Percentiles rank a stretch among this genome's conserved stretches.
phyloP scores from a whole-genome alignment of 2,113 vertebrate species.

The Zosterops hypoxanthus region DNA sequence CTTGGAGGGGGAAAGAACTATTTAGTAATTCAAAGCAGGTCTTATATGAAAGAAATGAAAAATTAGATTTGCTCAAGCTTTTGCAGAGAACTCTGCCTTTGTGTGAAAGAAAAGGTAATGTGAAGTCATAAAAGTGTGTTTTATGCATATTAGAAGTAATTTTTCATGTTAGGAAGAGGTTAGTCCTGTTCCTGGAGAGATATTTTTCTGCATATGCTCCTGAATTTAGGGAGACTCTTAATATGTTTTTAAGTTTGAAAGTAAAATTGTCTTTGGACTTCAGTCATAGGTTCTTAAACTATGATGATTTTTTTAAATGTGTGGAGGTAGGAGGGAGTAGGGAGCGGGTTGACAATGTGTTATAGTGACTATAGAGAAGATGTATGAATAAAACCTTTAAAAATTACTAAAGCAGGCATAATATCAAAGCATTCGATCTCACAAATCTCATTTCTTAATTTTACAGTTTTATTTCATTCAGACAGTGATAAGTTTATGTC shows the following conservation, averaged over 20 bases:
- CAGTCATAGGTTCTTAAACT: not conserved
- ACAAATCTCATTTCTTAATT: not conserved
- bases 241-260: not conserved
- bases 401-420: not conserved
- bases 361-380: not conserved
- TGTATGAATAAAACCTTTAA: not conserved
- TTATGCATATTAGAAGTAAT: not conserved
- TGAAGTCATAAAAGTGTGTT: not conserved
- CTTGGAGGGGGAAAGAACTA: not conserved
- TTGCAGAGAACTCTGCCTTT: not conserved
- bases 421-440: not conserved
- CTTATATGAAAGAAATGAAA: slow-evolving; percentile 19
- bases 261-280: not conserved
- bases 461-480: not conserved
- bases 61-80: not conserved
- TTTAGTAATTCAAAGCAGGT: not conserved
- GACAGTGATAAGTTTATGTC: not conserved
- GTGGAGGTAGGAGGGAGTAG: not conserved
- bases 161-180: not conserved
- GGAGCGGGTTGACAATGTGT: not conserved
- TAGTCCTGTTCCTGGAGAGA: not conserved
- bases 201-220: not conserved
- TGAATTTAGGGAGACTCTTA: not conserved
- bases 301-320: not conserved
- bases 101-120: not conserved